phyloP scores from a whole-genome alignment of 2,888 invertebrate genomes.

The Oxycera nigricornis region DNA sequence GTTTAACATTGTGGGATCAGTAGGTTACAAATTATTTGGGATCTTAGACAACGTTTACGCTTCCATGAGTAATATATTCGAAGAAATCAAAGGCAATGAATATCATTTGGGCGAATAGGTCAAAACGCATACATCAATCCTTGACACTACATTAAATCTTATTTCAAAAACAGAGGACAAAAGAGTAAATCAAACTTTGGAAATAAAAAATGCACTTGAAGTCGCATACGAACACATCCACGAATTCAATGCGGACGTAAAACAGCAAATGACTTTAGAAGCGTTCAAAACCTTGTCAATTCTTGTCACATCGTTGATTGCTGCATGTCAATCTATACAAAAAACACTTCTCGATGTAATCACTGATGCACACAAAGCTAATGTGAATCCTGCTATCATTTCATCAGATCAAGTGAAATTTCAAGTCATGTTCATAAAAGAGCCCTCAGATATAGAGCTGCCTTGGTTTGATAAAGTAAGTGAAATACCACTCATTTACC shows the following conservation, averaged over 20 bases:
- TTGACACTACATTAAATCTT: no score
- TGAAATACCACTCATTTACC: no score
- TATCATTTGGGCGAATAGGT: background rate
- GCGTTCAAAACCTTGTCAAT: background rate
- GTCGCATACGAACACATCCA: background rate
- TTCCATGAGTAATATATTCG: background rate
- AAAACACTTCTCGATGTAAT: background rate
- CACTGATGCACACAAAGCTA: background rate
- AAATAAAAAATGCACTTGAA: background rate
- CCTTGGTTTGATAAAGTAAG: no score
- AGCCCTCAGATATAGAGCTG: no score
- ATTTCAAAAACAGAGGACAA: no score
- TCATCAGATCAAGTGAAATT: background rate
- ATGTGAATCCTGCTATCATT: background rate
- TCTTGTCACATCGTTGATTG: background rate
- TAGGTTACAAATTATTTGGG: constrained; percentile 15
- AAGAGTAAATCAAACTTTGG: no score
- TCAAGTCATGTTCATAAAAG: no score
- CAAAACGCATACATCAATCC: background rate
- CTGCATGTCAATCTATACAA: background rate
- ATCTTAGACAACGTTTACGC: constrained; percentile 2
- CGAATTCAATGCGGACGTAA: background rate
- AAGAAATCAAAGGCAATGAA: background rate
- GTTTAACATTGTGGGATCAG: constrained; percentile 3
- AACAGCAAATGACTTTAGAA: background rate